Evolutionary conservation across 2,797 vertebrate genomes (phyloP), one percentile per base, ranked within the genome.

Genomic region (Cossypha dichroa): DNA sequence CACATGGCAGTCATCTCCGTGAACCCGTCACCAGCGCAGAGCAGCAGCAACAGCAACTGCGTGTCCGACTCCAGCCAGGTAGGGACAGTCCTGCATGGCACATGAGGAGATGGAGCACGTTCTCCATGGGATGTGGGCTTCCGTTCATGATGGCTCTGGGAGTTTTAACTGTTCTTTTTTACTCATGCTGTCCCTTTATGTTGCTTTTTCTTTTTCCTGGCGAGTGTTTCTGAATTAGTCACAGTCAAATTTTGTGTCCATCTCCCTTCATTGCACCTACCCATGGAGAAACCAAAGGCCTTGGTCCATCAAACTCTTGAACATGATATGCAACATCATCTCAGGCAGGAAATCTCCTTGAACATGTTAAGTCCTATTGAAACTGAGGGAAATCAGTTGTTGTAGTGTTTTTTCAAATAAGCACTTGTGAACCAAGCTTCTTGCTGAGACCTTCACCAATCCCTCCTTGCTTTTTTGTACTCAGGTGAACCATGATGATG

Each of bases 61-160:
- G 91, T 98, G 12, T 91, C 94, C 1, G 98, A 99, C 18, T 64
- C 98, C 54, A 98, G 91, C 97, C 99, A 99, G 99, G 99, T 99
- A 98, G 88, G 95, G 41, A 66, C 1, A 3, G 33, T 56, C 52
- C 60, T 34, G 58, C 7, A 2, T 34, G 46, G 45, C 49, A 29
- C 49, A 1, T 0, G 1, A 21, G 60, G 46, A 62, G 76, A 19
- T 46, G 11, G 40, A 40, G 40, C 40, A 40, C 7, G 0, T 49
- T 54, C 43, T 58, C 36, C 0, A 0, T 46, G 34, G 29, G 11
- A 4, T 19, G 8, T 28, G 3, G 4, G 4, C 14, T 85, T 25
- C 48, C 33, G 43, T 48, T 84, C 41, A 0, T 31, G 25, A 17
- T 66, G 59, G 16, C 21, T 79, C 9, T 83, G 59, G 36, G 40